Percentiles rank a stretch among this genome's conserved stretches.
These are phyloP conservation scores for Isichthys henryi DNA, from an alignment of 2,113 vertebrate species.

Conservation along the genomic window DNA sequence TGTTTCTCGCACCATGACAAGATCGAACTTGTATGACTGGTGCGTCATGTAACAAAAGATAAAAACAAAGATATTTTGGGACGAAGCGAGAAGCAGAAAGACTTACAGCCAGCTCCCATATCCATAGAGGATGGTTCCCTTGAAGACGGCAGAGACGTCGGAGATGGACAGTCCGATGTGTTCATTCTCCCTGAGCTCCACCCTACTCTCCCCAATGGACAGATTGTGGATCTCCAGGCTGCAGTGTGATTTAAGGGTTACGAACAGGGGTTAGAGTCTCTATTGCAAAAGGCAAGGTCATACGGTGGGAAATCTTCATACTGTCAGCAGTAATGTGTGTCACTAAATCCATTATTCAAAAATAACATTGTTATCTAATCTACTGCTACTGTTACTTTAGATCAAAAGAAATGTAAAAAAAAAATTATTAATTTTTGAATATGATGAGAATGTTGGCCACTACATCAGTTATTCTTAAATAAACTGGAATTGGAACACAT, in stretches of 20 bases:
- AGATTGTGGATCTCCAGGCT: slow-evolving; percentile 75
- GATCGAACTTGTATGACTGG: neutral
- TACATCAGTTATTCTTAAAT: neutral
- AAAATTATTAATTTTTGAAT: neutral
- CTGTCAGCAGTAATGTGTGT: neutral
- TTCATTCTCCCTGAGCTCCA: slow-evolving; percentile 58
- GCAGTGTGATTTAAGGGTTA: neutral
- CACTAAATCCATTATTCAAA: neutral
- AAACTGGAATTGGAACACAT: neutral
- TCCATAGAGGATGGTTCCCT: slow-evolving; percentile 67
- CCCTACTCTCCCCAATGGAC: slow-evolving; percentile 64
- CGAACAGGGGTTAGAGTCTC: neutral
- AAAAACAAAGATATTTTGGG: neutral
- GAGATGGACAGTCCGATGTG: slow-evolving; percentile 60
- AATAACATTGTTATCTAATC: neutral
- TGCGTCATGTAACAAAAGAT: neutral
- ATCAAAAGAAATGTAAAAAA: neutral
- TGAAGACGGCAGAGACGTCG: slow-evolving; percentile 65
- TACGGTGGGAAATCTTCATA: neutral
- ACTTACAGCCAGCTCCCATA: slow-evolving; percentile 74
- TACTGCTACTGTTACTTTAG: neutral
- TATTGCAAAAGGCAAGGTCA: neutral
- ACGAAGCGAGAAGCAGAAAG: neutral
- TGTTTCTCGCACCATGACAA: neutral
- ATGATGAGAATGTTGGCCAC: neutral